Percentiles rank a stretch among this genome's conserved stretches.
phyloP scores from a whole-genome alignment of 1,140 invertebrate species.

The Euura lappo region DNA sequence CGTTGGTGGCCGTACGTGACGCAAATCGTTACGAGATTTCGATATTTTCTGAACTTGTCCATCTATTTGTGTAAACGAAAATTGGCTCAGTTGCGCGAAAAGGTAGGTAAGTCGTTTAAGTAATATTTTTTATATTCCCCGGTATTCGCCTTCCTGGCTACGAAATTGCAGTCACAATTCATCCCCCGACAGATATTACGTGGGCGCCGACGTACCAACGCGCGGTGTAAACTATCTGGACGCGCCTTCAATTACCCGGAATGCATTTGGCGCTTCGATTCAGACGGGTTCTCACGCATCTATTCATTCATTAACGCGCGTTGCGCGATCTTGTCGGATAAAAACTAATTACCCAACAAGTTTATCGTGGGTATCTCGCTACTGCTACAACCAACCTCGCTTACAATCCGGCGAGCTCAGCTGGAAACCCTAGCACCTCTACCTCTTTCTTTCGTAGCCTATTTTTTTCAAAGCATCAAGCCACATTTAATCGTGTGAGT shows the following conservation, averaged over 20 bases:
- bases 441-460: not conserved
- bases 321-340: not conserved
- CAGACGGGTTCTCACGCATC: conserved; percentile 4
- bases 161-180: conserved; percentile 56
- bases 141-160: conserved; percentile 17
- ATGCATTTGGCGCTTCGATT: conserved; percentile 42
- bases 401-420: not conserved
- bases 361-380: not conserved
- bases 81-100: not conserved
- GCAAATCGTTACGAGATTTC: not conserved
- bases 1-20: not conserved
- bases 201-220: not conserved
- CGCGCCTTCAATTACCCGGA: conserved; percentile 50
- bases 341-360: not conserved
- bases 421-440: not conserved
- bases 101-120: not conserved
- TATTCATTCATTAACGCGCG: not conserved
- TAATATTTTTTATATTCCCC: conserved; percentile 6
- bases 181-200: conserved; percentile 54
- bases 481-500: too few species aligned
- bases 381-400: not conserved
- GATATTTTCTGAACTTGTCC: not conserved
- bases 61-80: not conserved
- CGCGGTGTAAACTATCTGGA: conserved; percentile 13
- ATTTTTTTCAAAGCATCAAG: not conserved